Conservation (phyloP, 2,888 invertebrate genomes). For the Serripes groenlandicus region DNA sequence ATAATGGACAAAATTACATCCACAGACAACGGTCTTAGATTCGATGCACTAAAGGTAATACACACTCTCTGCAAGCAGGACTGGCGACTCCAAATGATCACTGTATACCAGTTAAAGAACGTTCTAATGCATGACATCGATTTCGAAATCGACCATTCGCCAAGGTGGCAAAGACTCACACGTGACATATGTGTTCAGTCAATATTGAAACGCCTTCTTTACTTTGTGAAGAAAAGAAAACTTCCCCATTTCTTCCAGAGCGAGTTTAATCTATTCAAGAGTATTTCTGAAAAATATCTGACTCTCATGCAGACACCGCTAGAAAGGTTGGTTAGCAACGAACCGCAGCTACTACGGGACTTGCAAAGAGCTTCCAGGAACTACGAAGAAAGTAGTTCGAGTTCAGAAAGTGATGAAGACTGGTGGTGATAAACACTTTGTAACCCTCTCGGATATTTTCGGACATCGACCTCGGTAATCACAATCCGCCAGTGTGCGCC, state of each 20-base stretch:
- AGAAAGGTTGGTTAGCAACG: constrained; percentile 71
- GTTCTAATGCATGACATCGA: constrained; percentile 81
- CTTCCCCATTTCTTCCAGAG: constrained; percentile 81
- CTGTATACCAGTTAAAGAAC: constrained; percentile 80
- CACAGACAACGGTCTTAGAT: constrained; percentile 65
- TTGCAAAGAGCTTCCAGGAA: constrained; percentile 54
- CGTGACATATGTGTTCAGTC: constrained; percentile 76
- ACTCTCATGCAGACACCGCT: constrained; percentile 71
- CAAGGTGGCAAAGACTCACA: constrained; percentile 80
- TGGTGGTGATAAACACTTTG: no score
- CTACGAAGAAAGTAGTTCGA: constrained; percentile 50
- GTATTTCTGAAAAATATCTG: constrained; percentile 66
- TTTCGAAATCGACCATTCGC: constrained; percentile 77
- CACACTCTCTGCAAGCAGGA: constrained; percentile 65
- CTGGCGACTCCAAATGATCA: constrained; percentile 63
- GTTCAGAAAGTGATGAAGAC: constrained; percentile 65
- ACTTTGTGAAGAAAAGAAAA: constrained; percentile 65
- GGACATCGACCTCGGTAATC: no score
- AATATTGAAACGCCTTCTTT: constrained; percentile 74
- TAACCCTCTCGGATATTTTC: no score
- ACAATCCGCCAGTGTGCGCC: no score
- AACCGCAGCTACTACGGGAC: constrained; percentile 72
- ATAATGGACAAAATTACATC: constrained; percentile 55
- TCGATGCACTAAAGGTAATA: constrained; percentile 62
- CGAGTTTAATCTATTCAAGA: constrained; percentile 75